phyloP scores from a whole-genome alignment of 1,140 invertebrate species.

The Triops cancriformis region DNA sequence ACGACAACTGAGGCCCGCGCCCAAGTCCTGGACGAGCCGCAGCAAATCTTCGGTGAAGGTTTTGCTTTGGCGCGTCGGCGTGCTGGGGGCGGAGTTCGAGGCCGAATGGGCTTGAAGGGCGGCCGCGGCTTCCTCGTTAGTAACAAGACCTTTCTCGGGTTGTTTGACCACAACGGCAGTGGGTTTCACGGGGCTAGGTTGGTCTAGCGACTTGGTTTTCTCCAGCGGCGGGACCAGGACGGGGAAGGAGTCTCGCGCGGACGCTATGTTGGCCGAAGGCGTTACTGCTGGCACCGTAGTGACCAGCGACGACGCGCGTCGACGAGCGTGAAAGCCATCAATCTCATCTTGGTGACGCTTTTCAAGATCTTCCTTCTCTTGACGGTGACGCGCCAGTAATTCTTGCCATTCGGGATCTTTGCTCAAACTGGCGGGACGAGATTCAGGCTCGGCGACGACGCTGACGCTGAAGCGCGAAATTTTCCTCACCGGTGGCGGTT shows the following conservation, averaged over 20 bases:
- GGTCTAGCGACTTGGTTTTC: background rate
- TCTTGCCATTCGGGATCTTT: conserved; percentile 20
- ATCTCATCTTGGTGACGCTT: conserved; percentile 26
- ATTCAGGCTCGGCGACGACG: conserved; percentile 36
- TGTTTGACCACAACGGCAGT: background rate
- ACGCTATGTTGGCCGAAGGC: background rate
- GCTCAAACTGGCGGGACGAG: background rate
- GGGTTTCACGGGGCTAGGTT: background rate
- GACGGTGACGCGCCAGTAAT: conserved; percentile 23
- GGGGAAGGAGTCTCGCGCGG: background rate
- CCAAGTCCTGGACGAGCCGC: conserved; percentile 27
- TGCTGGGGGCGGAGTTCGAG: conserved; percentile 10
- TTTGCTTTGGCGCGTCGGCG: conserved; percentile 25
- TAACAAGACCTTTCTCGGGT: background rate
- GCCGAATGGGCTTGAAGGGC: background rate
- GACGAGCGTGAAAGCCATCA: conserved; percentile 22
- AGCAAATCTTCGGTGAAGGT: conserved; percentile 29
- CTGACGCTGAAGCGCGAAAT: conserved; percentile 48
- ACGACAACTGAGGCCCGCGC: conserved; percentile 1
- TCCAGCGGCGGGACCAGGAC: background rate
- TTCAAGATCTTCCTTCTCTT: conserved; percentile 25
- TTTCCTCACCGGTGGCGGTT: conserved; percentile 40
- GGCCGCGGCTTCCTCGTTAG: background rate
- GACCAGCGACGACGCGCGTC: background rate
- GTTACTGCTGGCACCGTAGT: background rate